Percentiles rank a stretch among this genome's conserved stretches.
These are phyloP conservation scores for Panulirus ornatus DNA, from an alignment of 1,140 invertebrate genomes.

Conservation along the genomic window DNA sequence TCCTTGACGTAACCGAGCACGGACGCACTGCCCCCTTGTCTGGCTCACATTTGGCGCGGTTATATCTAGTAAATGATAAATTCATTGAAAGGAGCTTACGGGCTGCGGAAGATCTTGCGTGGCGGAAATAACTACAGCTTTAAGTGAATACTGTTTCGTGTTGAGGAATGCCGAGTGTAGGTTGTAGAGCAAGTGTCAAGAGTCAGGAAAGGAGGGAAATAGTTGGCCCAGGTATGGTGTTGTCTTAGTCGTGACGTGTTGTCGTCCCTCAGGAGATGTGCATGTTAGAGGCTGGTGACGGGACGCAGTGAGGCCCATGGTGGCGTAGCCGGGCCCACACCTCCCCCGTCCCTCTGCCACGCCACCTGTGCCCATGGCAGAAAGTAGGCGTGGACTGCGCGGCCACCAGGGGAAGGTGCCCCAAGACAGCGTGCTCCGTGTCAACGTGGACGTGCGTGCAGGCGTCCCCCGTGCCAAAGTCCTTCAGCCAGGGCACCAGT, in stretches of 20 bases:
- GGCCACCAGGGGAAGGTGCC: neutral
- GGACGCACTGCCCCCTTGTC: no score
- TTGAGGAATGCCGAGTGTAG: constrained; percentile 1
- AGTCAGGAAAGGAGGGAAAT: no score
- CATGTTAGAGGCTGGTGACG: constrained; percentile 2
- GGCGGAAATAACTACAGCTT: no score
- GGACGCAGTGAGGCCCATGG: neutral
- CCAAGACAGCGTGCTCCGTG: constrained; percentile 30
- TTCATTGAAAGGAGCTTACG: no score
- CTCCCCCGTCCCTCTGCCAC: neutral
- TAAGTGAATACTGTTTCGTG: neutral
- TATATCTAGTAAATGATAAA: no score
- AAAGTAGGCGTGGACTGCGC: constrained; percentile 19
- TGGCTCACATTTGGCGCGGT: no score
- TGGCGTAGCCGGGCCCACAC: neutral
- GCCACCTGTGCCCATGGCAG: constrained; percentile 39
- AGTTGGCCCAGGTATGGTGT: neutral
- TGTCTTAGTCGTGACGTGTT: neutral
- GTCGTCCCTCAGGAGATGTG: neutral
- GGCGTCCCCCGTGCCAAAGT: neutral
- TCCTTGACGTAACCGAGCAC: no score
- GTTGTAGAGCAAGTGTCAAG: no score
- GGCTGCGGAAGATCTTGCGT: no score
- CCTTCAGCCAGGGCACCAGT: neutral
- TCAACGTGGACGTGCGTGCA: constrained; percentile 57